phyloP scores from a whole-genome alignment of 2,797 vertebrate species.

The Scyliorhinus canicula region DNA sequence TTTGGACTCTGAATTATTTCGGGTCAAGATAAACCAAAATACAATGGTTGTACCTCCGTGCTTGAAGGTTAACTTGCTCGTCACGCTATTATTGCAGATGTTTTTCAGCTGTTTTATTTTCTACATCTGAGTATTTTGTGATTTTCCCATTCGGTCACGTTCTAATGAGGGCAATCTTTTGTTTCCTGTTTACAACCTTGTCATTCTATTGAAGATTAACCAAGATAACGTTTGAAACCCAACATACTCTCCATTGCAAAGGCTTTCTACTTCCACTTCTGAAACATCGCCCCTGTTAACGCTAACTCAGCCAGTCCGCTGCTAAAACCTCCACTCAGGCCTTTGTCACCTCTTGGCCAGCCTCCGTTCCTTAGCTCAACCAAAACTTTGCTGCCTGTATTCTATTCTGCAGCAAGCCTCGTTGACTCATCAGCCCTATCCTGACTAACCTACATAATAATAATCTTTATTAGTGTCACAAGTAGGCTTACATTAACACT shows the following conservation, averaged over 20 bases:
- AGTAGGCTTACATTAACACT: too few relatives aligned
- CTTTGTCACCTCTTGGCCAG: not conserved
- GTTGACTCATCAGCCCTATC: not conserved
- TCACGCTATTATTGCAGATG: not conserved
- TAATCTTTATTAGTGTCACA: too few relatives aligned
- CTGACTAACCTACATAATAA: not conserved
- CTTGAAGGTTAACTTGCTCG: not conserved
- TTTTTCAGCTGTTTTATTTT: not conserved
- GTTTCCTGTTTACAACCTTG: not conserved
- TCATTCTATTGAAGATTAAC: not conserved
- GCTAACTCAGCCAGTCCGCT: not conserved
- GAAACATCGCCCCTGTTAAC: not conserved
- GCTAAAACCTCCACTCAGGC: not conserved
- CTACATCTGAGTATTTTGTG: not conserved
- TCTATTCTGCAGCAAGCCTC: not conserved
- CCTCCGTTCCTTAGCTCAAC: not conserved
- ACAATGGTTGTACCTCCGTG: not conserved
- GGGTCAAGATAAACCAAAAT: not conserved
- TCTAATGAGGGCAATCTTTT: not conserved
- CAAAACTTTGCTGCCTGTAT: not conserved
- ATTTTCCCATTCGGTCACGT: not conserved
- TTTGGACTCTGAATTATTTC: not conserved
- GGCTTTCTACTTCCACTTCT: not conserved
- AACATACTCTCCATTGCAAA: not conserved
- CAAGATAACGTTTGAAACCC: not conserved